Conservation (phyloP, 1,140 invertebrate genomes). For the Cataglyphis hispanica region DNA sequence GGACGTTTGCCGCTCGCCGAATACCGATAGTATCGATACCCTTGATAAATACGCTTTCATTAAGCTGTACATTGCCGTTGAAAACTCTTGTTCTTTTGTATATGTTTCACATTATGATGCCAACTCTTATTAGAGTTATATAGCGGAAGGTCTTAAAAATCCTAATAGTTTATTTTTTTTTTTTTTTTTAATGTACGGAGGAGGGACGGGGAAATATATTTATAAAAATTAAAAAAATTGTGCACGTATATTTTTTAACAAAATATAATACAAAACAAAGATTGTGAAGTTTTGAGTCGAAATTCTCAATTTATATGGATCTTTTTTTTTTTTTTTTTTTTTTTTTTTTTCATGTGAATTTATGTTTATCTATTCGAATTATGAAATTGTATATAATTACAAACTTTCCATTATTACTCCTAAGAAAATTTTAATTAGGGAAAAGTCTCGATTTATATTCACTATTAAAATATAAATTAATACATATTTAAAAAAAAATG, state of each 20-base stretch:
- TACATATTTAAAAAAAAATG: background rate
- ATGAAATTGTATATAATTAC: slow-evolving; percentile 16
- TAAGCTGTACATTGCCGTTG: slow-evolving; percentile 6
- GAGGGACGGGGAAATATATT: background rate
- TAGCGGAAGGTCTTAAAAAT: too few species aligned
- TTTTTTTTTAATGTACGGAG: too few species aligned
- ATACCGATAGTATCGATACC: slow-evolving; percentile 42
- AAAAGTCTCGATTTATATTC: background rate
- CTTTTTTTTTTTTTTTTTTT: background rate
- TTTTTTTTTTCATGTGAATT: background rate
- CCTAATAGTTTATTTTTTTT: too few species aligned
- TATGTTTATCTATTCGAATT: background rate
- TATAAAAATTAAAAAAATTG: too few species aligned
- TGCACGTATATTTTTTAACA: too few species aligned
- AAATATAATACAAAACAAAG: background rate
- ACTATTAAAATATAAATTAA: slow-evolving; percentile 3
- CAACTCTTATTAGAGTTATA: background rate
- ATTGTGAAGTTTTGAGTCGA: background rate
- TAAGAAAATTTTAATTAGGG: background rate
- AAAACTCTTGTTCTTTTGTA: slow-evolving; percentile 4
- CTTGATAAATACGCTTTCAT: slow-evolving; percentile 54
- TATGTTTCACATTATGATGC: background rate
- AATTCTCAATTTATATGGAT: background rate
- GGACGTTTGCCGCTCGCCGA: slow-evolving; percentile 32
- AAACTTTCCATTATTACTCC: background rate